A percentile compares a stretch with the other conserved stretches of the same genome.
phyloP scores from a whole-genome alignment of 2,797 vertebrate species.

The Taenioides sp. region DNA sequence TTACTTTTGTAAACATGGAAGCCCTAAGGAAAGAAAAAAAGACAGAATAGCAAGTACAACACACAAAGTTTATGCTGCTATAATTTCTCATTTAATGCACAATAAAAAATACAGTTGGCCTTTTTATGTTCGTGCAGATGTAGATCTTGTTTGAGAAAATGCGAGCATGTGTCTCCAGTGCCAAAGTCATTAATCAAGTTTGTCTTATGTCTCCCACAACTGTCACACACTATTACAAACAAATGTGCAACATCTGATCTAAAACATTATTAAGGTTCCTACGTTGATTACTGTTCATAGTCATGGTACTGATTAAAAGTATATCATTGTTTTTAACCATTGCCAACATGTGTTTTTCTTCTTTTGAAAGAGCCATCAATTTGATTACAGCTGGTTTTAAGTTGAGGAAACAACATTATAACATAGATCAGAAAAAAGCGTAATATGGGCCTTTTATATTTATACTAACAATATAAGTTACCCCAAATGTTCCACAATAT shows the following conservation, averaged over 20 bases:
- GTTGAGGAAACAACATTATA: not conserved
- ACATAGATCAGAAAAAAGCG: no score
- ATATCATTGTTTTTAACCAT: slow-evolving; percentile 10
- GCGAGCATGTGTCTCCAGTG: not conserved
- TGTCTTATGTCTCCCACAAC: not conserved
- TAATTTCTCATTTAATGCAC: slow-evolving; percentile 1
- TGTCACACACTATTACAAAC: not conserved
- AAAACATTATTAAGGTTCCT: slow-evolving; percentile 5
- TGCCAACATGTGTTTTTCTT: not conserved
- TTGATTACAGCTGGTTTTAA: not conserved
- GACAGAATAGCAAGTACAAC: not conserved
- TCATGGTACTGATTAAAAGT: slow-evolving; percentile 30
- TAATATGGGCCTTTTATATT: no score
- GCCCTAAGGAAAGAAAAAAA: no score
- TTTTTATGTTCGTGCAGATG: not conserved
- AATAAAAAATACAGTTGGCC: not conserved
- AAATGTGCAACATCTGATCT: slow-evolving; percentile 5
- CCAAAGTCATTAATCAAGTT: not conserved
- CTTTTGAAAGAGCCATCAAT: not conserved
- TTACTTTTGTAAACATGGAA: no score
- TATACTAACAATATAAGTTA: no score
- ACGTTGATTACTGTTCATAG: slow-evolving; percentile 26
- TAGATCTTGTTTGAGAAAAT: not conserved
- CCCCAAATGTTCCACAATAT: no score
- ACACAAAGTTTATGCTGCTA: not conserved